Evolutionary conservation across 64 coral and sea anemone species (phyloP).

Genomic region (Orbicella faveolata): DNA sequence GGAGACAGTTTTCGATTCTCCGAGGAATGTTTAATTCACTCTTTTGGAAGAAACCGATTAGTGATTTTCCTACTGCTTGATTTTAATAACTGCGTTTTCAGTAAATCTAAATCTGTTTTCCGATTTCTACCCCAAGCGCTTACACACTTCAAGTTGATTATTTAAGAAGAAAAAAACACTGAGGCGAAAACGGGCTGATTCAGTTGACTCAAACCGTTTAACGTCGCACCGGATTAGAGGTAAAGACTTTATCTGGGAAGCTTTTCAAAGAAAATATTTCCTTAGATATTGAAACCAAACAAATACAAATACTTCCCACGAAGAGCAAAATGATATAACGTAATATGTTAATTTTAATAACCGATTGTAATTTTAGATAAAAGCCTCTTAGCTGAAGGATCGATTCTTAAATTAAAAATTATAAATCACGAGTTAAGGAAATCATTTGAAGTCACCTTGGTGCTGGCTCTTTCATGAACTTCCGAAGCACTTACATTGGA

Average conservation of each 20-base stretch:
- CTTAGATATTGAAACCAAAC: neutral
- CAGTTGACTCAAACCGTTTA: neutral
- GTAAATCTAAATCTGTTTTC: neutral
- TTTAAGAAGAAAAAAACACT: neutral
- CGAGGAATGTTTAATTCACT: constrained; percentile 2
- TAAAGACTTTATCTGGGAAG: neutral
- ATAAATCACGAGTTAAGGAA: too few relatives aligned
- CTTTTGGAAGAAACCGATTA: neutral
- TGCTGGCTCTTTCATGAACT: too few relatives aligned
- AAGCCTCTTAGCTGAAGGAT: too few relatives aligned
- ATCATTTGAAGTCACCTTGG: too few relatives aligned
- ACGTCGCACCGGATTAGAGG: neutral
- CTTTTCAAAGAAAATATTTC: neutral
- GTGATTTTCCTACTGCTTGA: neutral
- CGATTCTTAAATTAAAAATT: too few relatives aligned
- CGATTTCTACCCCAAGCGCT: neutral
- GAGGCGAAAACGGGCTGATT: neutral
- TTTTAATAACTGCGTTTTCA: neutral
- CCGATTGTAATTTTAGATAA: neutral
- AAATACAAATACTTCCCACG: neutral
- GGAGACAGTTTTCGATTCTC: neutral
- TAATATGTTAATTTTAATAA: neutral
- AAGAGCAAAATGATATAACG: neutral
- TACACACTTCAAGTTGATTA: neutral
- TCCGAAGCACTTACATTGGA: too few relatives aligned